These are phyloP conservation scores for Bos indicus DNA, from an alignment of 2,113 vertebrate genomes.

Conservation along the genomic window DNA sequence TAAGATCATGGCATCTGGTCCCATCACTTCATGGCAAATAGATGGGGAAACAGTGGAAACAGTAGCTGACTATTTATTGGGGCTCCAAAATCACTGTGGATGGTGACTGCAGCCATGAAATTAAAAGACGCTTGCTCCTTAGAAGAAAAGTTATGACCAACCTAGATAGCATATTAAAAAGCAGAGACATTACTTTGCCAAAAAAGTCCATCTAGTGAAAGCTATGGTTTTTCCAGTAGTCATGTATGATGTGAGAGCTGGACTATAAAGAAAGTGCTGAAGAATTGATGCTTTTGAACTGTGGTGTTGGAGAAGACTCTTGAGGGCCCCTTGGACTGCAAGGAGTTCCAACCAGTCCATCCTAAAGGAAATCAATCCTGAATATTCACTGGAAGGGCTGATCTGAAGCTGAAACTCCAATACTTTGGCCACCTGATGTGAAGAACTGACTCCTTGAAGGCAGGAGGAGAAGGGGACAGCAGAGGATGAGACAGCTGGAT, in stretches of 20 bases:
- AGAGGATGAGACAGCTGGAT: background rate
- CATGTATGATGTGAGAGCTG: background rate
- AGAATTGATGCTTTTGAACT: background rate
- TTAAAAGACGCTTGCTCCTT: background rate
- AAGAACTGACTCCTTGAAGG: background rate
- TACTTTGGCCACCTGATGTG: background rate
- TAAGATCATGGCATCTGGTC: background rate
- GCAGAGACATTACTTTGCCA: background rate
- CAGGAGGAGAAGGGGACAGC: background rate
- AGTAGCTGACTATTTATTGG: rapidly evolving
- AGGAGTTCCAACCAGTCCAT: background rate
- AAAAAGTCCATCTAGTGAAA: background rate
- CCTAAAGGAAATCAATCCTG: background rate
- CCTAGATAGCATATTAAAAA: background rate
- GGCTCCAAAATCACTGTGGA: rapidly evolving
- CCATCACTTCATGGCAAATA: background rate
- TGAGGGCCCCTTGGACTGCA: background rate
- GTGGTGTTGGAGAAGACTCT: background rate
- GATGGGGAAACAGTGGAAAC: background rate
- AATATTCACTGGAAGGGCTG: background rate
- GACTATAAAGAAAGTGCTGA: background rate
- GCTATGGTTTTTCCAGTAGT: background rate
- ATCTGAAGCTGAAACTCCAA: background rate
- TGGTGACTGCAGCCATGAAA: background rate
- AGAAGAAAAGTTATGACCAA: background rate